phyloP scores from a whole-genome alignment of 2,888 invertebrate genomes.

The Parnassius mnemosyne region DNA sequence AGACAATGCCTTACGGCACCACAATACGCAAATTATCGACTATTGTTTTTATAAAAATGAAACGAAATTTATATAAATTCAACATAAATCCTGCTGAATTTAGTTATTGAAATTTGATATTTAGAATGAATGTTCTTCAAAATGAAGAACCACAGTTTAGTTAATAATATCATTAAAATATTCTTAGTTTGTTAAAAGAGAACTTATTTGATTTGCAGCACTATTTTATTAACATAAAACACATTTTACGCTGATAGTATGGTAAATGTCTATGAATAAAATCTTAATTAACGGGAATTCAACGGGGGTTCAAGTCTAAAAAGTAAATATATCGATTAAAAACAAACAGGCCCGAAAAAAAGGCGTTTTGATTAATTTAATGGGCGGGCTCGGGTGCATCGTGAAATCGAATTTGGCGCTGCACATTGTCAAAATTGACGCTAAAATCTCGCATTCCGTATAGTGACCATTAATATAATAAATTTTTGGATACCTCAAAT shows the following conservation, averaged over 20 bases:
- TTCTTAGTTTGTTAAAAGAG: not conserved
- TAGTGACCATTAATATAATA: slow-evolving; percentile 41
- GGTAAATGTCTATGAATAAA: slow-evolving; percentile 68
- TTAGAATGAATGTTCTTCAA: slow-evolving; percentile 16
- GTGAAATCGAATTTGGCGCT: slow-evolving; percentile 61
- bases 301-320: slow-evolving; percentile 44
- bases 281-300: slow-evolving; percentile 72
- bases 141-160: slow-evolving; percentile 17
- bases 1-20: too few species aligned
- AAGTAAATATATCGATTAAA: slow-evolving; percentile 65
- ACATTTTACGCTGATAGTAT: slow-evolving; percentile 28
- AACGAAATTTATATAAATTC: slow-evolving; percentile 11
- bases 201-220: slow-evolving; percentile 3
- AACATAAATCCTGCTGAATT: slow-evolving; percentile 12
- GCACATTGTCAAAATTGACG: slow-evolving; percentile 69
- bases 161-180: slow-evolving; percentile 13
- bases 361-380: slow-evolving; percentile 74
- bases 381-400: slow-evolving; percentile 52
- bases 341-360: slow-evolving; percentile 73
- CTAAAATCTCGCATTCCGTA: slow-evolving; percentile 41
- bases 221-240: not conserved
- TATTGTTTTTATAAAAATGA: not conserved
- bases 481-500: too few species aligned
- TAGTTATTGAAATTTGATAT: slow-evolving; percentile 13
- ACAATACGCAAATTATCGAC: too few species aligned